These are phyloP conservation scores for Parapristionchus giblindavisi DNA, from an alignment of 2,888 invertebrate genomes.

Conservation along the genomic window DNA sequence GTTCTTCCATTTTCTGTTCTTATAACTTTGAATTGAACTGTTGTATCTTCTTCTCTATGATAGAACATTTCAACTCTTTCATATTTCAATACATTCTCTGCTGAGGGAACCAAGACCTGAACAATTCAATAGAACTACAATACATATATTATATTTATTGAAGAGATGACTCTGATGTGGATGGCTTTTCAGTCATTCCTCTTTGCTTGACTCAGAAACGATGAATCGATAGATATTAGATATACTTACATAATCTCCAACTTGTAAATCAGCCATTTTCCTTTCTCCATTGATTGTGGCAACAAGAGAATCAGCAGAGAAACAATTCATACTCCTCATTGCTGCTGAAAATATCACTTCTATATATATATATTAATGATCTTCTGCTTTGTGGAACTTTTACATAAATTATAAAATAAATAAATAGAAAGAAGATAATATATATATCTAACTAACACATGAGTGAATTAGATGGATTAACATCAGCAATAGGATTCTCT, in stretches of 20 bases:
- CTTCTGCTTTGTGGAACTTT: no score
- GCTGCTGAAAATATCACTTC: slow-evolving; percentile 18
- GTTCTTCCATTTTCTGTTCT: slow-evolving; percentile 60
- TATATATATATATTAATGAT: no score
- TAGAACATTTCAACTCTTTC: slow-evolving; percentile 69
- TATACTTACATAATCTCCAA: slow-evolving; percentile 61
- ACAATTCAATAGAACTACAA: neutral
- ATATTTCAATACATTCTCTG: slow-evolving; percentile 58
- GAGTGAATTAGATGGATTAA: neutral
- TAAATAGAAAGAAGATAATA: no score
- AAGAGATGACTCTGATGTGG: no score
- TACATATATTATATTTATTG: no score
- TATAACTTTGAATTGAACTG: slow-evolving; percentile 57
- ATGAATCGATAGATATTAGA: neutral
- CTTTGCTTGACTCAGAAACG: no score
- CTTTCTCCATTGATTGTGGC: slow-evolving; percentile 54
- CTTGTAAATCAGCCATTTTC: slow-evolving; percentile 63
- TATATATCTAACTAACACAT: neutral
- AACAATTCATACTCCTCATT: slow-evolving; percentile 54
- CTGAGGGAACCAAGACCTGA: slow-evolving; percentile 63
- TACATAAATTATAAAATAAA: no score
- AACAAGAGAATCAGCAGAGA: slow-evolving; percentile 64
- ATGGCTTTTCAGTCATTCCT: neutral
- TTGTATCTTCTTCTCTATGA: slow-evolving; percentile 61
- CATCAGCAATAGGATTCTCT: slow-evolving; percentile 2